Evolutionary conservation across 2,888 invertebrate species (phyloP), one percentile per base, ranked within the genome.

Genomic region (Cheilosia vulpina): DNA sequence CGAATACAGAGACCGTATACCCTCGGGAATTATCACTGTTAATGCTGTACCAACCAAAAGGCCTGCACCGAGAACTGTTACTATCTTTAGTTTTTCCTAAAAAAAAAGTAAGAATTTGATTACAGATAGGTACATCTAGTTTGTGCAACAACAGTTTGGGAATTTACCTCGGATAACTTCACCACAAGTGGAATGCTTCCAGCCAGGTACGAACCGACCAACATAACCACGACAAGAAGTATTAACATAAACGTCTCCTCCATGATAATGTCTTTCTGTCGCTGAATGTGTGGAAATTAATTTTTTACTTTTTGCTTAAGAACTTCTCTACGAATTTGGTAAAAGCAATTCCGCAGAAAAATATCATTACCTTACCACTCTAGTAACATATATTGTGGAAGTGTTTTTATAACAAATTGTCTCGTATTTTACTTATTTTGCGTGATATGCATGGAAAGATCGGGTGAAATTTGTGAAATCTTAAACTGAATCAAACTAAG

Each of bases 11-110:
- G 97, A 95, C 79, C 98, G 94, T n/a, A 99, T 97, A 6, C 99
- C 99, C 93, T 99, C 99, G 0, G 99, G 99, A 88, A 99, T 99
- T 72, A 99, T 99, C 0, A 99, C 99, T 5, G 98, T 97, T 41
- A 99, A 92, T 0, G 99, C 99, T 34, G 99, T 99, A 1, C 99
- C 99, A 1, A 99, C 98, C 1, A 99, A 94, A 7, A 99, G 94
- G 1, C 99, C 99, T 7, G 99, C 99, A 68, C 99, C 99, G 87
- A 99, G 95, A 15, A 99, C 96, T 34, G 99, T 98, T 43, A 99
- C 96, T 89, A 97, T 94, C 90, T 98, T 97, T 41, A 99, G 93
- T 92, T 98, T 98, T 81, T 97, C 97, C 98, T 99, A 92, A 87
- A 87, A 89, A 88, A 68, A 34, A 55, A 31, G 21, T 2, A 31